Evolutionary conservation across 2,888 invertebrate species (phyloP).

Genomic region (Phymatocera aterrima): DNA sequence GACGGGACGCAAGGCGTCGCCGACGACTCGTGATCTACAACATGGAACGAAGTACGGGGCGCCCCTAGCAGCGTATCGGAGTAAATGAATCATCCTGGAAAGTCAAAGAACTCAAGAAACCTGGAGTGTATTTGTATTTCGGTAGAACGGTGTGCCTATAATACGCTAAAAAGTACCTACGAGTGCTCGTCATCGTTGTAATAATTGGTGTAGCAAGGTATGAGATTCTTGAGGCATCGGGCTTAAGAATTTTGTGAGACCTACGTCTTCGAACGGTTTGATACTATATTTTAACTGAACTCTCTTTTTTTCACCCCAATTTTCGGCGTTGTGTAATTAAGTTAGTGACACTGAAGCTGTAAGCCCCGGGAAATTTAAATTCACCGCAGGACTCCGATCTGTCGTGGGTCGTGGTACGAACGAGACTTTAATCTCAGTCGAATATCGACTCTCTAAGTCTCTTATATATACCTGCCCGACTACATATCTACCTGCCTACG

Average conservation of each 20-base stretch:
- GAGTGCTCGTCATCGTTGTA: no score
- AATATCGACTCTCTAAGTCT: constrained; percentile 16
- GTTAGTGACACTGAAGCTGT: not conserved
- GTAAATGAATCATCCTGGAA: not conserved
- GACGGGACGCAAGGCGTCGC: constrained; percentile 14
- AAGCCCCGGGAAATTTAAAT: constrained; percentile 17
- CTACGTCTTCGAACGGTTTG: no score
- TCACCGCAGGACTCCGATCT: constrained; percentile 22
- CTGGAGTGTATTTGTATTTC: no score
- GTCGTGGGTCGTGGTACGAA: not conserved
- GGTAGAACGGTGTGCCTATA: no score
- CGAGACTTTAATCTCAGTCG: constrained; percentile 28
- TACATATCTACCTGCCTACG: no score
- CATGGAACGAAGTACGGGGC: constrained; percentile 14
- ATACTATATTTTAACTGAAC: no score
- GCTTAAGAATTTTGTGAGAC: no score
- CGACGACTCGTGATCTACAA: constrained; percentile 14
- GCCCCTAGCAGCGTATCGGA: not conserved
- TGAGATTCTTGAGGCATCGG: no score
- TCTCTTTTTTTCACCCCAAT: not conserved
- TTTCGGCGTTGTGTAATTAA: constrained; percentile 1
- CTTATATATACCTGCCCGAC: no score
- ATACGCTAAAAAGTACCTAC: no score
- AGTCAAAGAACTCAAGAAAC: no score
- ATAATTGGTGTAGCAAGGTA: no score